Evolutionary conservation across 2,113 vertebrate species (phyloP).

Genomic region (Cinclus cinclus): DNA sequence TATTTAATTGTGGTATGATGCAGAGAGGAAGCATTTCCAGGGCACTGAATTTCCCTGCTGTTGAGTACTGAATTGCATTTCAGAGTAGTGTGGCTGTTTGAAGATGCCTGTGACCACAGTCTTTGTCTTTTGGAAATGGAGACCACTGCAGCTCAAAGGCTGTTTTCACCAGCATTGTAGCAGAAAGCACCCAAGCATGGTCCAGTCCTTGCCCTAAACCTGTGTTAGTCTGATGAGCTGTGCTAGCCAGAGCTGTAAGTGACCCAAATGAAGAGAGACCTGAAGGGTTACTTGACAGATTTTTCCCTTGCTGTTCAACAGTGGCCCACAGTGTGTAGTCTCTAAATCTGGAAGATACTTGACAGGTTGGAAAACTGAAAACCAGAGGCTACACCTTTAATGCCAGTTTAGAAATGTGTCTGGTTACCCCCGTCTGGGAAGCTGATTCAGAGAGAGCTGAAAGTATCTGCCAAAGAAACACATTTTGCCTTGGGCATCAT

Average conservation of each 20-base stretch:
- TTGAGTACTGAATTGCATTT: neutral
- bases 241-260: neutral
- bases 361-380: constrained; percentile 3
- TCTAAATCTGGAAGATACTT: neutral
- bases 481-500: constrained; percentile 33
- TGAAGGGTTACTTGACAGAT: neutral
- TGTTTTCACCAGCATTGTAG: neutral
- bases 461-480: constrained; percentile 46
- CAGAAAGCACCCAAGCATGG: neutral
- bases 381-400: constrained; percentile 18
- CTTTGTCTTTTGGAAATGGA: neutral
- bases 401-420: constrained; percentile 22
- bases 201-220: neutral
- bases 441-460: constrained; percentile 30
- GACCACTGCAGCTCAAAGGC: neutral
- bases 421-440: constrained; percentile 27
- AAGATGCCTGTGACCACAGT: neutral
- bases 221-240: neutral
- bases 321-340: neutral
- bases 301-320: neutral
- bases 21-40: neutral
- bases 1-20: neutral
- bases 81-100: neutral
- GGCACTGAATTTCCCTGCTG: neutral
- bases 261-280: neutral